Percentiles rank a stretch among this genome's conserved stretches.
Evolutionary conservation across 2,888 invertebrate species (phyloP).

Genomic region (Opisthograptis luteolata): DNA sequence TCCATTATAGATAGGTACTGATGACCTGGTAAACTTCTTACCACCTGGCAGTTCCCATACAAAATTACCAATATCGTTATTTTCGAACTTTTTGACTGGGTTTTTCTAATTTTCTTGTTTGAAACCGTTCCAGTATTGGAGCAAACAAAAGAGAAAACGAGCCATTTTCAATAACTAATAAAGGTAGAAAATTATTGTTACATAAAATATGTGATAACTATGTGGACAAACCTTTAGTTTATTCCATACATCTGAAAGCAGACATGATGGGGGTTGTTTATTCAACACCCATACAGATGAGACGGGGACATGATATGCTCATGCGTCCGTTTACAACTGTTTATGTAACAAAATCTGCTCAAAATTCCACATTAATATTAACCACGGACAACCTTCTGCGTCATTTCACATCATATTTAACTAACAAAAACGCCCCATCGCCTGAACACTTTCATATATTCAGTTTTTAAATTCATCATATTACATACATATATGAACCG

Average conservation of each 20-base stretch:
- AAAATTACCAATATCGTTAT: no score
- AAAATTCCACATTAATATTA: slow-evolving; percentile 82
- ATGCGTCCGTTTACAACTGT: slow-evolving; percentile 44
- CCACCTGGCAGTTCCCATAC: no score
- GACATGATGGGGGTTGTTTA: slow-evolving; percentile 33
- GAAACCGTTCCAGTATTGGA: no score
- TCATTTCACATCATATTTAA: slow-evolving; percentile 63
- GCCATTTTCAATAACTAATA: no score
- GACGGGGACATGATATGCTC: slow-evolving; percentile 39
- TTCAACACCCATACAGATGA: slow-evolving; percentile 42
- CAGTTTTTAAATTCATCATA: slow-evolving; percentile 58
- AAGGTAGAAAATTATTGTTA: no score
- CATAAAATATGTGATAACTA: not conserved
- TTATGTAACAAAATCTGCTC: slow-evolving; percentile 56
- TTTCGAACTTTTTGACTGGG: no score
- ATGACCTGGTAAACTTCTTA: no score
- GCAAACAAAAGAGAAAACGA: no score
- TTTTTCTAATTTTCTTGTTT: no score
- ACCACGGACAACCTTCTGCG: slow-evolving; percentile 61
- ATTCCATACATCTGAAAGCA: slow-evolving; percentile 5
- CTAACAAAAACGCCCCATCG: slow-evolving; percentile 56
- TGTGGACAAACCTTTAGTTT: slow-evolving; percentile 5
- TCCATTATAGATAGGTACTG: no score
- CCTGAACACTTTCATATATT: slow-evolving; percentile 56
- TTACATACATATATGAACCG: no score